Evolutionary conservation across 2,888 invertebrate genomes (phyloP).

Genomic region (Eilema griseolum): DNA sequence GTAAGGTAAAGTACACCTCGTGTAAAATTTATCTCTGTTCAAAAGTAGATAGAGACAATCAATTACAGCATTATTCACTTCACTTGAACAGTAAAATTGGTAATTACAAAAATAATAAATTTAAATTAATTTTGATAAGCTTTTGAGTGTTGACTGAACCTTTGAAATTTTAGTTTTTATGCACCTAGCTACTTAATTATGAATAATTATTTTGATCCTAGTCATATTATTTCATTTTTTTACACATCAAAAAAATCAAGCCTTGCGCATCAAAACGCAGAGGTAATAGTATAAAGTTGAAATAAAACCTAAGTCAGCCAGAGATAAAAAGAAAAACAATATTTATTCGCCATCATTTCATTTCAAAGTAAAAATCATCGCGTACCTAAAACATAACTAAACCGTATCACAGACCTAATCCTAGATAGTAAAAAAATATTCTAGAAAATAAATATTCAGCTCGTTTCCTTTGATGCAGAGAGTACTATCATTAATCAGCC

Average conservation of each 20-base stretch:
- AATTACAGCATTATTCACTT: no score
- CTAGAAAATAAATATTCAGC: constrained; percentile 39
- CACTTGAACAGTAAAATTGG: neutral
- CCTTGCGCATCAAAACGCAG: no score
- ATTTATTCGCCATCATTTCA: neutral
- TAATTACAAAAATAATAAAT: neutral
- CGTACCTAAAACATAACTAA: constrained; percentile 23
- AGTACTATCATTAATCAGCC: constrained; percentile 47
- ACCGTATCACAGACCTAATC: constrained; percentile 42
- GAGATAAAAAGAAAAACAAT: neutral
- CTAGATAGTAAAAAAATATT: constrained; percentile 49
- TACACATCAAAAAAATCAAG: no score
- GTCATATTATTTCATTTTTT: no score
- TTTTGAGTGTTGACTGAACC: neutral
- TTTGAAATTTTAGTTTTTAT: no score
- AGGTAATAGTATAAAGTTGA: no score
- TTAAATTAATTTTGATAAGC: neutral
- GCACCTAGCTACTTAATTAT: no score
- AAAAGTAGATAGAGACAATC: neutral
- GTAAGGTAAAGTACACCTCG: neutral
- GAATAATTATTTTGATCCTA: no score
- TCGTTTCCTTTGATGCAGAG: constrained; percentile 53
- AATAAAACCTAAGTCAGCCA: no score
- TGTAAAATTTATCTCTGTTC: constrained; percentile 3
- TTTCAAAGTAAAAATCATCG: constrained; percentile 2